Percentiles rank a stretch among this genome's conserved stretches.
phyloP scores from a whole-genome alignment of 1,140 invertebrate species.

The Stegodyphus dumicola region DNA sequence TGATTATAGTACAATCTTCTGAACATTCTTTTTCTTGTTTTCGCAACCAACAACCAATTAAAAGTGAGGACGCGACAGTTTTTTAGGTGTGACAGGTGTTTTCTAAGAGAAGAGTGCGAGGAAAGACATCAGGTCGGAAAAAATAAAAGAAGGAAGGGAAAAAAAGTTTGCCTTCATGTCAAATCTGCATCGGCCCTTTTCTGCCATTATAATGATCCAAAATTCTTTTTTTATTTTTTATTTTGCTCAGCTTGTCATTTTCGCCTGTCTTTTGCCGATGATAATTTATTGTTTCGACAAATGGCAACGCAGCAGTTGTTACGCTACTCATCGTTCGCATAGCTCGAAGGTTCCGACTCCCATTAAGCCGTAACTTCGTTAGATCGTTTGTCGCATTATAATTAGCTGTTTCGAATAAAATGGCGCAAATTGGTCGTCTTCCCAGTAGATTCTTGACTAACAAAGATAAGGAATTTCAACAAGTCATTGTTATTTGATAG shows the following conservation, averaged over 20 bases:
- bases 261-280: background rate
- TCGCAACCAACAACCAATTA: background rate
- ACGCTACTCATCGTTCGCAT: background rate
- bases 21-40: background rate
- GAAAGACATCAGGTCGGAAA: background rate
- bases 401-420: background rate
- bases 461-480: no score
- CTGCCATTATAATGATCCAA: background rate
- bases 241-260: background rate
- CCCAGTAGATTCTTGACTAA: no score
- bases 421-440: no score
- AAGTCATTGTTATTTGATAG: no score
- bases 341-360: background rate
- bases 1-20: no score
- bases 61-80: background rate
- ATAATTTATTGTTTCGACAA: background rate
- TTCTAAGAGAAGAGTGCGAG: background rate
- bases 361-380: background rate
- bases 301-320: background rate
- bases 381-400: background rate
- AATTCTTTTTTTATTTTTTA: background rate
- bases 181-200: background rate
- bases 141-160: background rate
- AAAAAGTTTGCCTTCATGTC: no score
- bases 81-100: background rate